Base-by-base conservation (phyloP, 1,140 invertebrate genomes). In the Bombus superbus region DNA sequence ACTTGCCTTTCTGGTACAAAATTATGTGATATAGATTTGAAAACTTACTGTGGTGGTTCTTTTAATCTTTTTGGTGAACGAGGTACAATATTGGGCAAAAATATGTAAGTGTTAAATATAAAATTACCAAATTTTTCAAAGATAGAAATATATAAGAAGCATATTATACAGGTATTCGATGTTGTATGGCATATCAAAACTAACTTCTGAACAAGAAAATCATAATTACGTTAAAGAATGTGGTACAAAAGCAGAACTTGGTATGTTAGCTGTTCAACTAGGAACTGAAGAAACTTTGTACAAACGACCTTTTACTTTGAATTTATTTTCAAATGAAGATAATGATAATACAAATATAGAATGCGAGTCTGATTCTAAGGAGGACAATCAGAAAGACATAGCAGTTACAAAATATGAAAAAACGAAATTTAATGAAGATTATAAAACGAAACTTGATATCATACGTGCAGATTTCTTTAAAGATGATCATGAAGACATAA, bases 191-290 rank as follows among this genome's bases (percentile, higher is more conserved):
- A 87, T 73, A 75, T 68, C n/a, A 32, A 78, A 86, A 73, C 11
- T 69, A 35, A 71, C 69, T 64, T 13, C 40, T 47, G 72, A 66
- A 18, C 71, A 57, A 73, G 81, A 88, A 47, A 88, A 79, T 66
- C 76, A 85, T 32, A 80, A 89, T 47, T 85, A 87, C 13, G 32
- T 85, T 13, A 92, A 87, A 83, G 87, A 93, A 13, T 88, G 84
- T 47, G 91, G 92, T 81, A 88, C 72, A 13, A 92, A 90, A 91
- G 91, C 90, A 40, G 94, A 94, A 80, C 78, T 94, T 38, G 88
- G 89, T 74, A 92, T 93, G 86, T 74, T 94, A 9, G 92, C 93
- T 22, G 80, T 78, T 57, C 94, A 94, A 86, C 85, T 94, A 32
- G 94, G 94, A 15, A 93, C 91, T 22, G 92, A 94, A 59, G 93